Percentiles rank a stretch among this genome's conserved stretches.
phyloP scores from a whole-genome alignment of 2,888 invertebrate genomes.

The Mesoligia furuncula region DNA sequence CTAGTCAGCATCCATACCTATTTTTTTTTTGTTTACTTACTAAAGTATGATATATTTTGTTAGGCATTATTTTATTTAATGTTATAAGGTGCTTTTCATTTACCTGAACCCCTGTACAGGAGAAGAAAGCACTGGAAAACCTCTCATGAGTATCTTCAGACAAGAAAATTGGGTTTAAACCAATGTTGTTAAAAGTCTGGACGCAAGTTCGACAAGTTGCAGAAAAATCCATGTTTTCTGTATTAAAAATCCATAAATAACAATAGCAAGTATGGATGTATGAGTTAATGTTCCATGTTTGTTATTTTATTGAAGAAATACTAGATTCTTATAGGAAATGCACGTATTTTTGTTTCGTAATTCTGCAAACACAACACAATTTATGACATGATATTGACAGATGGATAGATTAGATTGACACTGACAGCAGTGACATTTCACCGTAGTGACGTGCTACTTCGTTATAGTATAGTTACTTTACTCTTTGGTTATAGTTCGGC shows the following conservation, averaged over 20 bases:
- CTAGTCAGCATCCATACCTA: neutral
- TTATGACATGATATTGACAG: neutral
- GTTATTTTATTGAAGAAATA: neutral
- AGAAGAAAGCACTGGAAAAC: conserved; percentile 28
- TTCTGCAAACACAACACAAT: conserved; percentile 5
- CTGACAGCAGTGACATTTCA: neutral
- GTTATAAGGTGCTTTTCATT: neutral
- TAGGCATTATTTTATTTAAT: neutral
- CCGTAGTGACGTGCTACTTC: neutral
- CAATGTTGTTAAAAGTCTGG: neutral
- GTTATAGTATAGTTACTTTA: no score
- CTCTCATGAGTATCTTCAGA: conserved; percentile 24
- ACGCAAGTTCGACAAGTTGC: conserved; percentile 50
- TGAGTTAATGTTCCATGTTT: neutral
- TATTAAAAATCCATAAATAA: conserved; percentile 4
- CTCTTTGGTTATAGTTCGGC: no score
- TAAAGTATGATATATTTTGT: neutral
- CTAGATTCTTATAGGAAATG: neutral
- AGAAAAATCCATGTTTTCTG: conserved; percentile 52
- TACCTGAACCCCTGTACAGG: conserved; percentile 50
- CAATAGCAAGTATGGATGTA: neutral
- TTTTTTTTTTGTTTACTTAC: neutral
- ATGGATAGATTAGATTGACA: neutral
- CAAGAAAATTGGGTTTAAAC: conserved; percentile 44
- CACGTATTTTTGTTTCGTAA: neutral